These are phyloP conservation scores for Leucania comma DNA, from an alignment of 2,888 invertebrate genomes.

Conservation along the genomic window DNA sequence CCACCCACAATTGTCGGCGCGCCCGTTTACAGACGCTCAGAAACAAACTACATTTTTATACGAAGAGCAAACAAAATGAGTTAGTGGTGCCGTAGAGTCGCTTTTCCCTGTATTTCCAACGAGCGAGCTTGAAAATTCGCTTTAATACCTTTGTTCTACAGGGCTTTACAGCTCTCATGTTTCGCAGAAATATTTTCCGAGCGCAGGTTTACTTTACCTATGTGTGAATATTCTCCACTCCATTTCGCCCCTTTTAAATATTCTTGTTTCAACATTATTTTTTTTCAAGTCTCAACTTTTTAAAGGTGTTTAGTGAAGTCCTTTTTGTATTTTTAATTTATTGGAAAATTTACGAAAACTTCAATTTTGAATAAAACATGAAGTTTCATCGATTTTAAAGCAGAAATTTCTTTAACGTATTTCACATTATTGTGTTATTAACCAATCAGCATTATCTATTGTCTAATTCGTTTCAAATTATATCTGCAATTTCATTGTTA, in stretches of 20 bases:
- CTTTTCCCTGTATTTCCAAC: conserved; percentile 82
- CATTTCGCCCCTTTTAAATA: conserved; percentile 69
- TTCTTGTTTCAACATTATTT: conserved; percentile 54
- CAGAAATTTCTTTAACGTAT: neutral
- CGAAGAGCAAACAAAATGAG: conserved; percentile 87
- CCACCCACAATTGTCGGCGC: conserved; percentile 70
- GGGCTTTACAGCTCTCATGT: conserved; percentile 85
- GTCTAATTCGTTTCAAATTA: neutral
- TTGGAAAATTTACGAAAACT: neutral
- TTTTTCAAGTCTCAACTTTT: conserved; percentile 36
- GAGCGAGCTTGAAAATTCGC: conserved; percentile 87
- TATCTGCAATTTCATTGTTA: neutral
- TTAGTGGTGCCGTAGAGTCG: conserved; percentile 85
- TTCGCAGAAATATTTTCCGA: conserved; percentile 81
- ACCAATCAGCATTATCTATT: neutral
- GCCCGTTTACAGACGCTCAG: conserved; percentile 80
- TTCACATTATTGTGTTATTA: neutral
- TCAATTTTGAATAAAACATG: neutral
- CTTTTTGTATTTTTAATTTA: conserved; percentile 11
- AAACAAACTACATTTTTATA: conserved; percentile 88
- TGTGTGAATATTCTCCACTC: conserved; percentile 77
- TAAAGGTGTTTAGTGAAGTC: conserved; percentile 14
- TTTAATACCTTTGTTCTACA: conserved; percentile 90
- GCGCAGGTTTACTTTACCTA: conserved; percentile 77
- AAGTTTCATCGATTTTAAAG: neutral